A percentile compares a stretch with the other conserved stretches of the same genome.
Conservation (phyloP, 2,797 vertebrate genomes). For the Anabas testudineus region DNA sequence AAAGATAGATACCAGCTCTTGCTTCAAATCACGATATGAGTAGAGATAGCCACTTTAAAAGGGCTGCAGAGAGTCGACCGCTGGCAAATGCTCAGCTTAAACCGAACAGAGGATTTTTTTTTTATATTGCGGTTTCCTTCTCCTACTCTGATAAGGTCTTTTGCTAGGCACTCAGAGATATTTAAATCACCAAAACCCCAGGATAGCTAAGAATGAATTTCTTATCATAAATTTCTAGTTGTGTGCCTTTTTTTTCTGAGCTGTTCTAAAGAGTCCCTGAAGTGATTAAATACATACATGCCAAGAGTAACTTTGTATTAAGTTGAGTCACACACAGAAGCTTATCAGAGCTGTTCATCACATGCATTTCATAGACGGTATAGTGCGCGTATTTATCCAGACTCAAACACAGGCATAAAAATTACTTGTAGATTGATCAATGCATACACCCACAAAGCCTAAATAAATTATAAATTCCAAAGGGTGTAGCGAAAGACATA, state of each 20-base stretch:
- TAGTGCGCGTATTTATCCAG: constrained; percentile 9
- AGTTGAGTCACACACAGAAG: constrained; percentile 20
- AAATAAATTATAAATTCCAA: constrained; percentile 60
- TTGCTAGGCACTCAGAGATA: constrained; percentile 59
- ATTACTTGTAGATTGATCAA: constrained; percentile 46
- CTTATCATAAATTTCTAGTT: constrained; percentile 55
- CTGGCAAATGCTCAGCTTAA: constrained; percentile 33
- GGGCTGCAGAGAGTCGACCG: constrained; percentile 11
- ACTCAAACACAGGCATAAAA: constrained; percentile 26
- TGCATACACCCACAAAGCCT: constrained; percentile 30
- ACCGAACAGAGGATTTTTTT: constrained; percentile 46
- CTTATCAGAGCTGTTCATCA: constrained; percentile 53
- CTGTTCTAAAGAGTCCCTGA: constrained; percentile 35
- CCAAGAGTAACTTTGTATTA: constrained; percentile 34
- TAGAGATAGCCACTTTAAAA: constrained; percentile 9
- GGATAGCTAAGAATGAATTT: constrained; percentile 49
- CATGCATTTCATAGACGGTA: constrained; percentile 32
- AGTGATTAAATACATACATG: constrained; percentile 48
- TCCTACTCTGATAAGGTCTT: constrained; percentile 60
- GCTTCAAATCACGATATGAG: constrained; percentile 11
- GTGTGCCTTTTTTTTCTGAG: constrained; percentile 32
- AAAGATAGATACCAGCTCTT: constrained; percentile 22
- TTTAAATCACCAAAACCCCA: constrained; percentile 47
- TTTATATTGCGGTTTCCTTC: constrained; percentile 30
- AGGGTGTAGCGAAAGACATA: constrained; percentile 20